Evolutionary conservation across 2,888 invertebrate genomes (phyloP), one percentile per base, ranked within the genome.

Genomic region (Seladonia tumulorum): DNA sequence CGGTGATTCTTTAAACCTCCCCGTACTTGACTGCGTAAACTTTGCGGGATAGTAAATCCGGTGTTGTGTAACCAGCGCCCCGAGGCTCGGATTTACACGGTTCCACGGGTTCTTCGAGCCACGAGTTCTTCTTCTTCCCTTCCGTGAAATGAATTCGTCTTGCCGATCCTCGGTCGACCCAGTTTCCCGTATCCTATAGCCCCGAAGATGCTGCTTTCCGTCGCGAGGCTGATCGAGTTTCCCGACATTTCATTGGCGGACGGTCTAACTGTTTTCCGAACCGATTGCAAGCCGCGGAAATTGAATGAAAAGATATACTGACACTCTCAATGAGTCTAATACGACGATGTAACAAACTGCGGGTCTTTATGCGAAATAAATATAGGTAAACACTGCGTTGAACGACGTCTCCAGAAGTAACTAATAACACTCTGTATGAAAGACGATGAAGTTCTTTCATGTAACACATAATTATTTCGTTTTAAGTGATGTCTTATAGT

Each of bases 1-100:
- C 60, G 83, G 82, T 83, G 84, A 85, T 85, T 85, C 84, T 85
- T 85, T 85, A 83, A 85, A 78, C 83, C 78, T 78, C 60, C 60
- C 60, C 42, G 39, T 72, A 72, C 75, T 72, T 57, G 66, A 66
- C 83, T 79, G 75, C 83, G 84, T 83, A 85, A 85, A 85, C 84
- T 85, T 85, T 72, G 83, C 71, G 83, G 84, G 78, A 47, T 47
- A 63, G 74, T 83, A 85, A 83, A 85, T 79, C 84, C 83, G 66
- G 57, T 79, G 83, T 83, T 83, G 68, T 66, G 83, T 83, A 85
- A 83, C 84, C 84, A 45, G 71, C 35, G 42, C 16, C 29, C 29
- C n/a, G 47, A 14, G 71, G 35, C 25, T 5, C 25, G 72, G 71
- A 79, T 85, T 75, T 71, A 78, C 47, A 74, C 45, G 75, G 53